These are phyloP conservation scores for Phrynocephalus vlangalii DNA, from an alignment of 2,797 vertebrate genomes.

Conservation along the genomic window DNA sequence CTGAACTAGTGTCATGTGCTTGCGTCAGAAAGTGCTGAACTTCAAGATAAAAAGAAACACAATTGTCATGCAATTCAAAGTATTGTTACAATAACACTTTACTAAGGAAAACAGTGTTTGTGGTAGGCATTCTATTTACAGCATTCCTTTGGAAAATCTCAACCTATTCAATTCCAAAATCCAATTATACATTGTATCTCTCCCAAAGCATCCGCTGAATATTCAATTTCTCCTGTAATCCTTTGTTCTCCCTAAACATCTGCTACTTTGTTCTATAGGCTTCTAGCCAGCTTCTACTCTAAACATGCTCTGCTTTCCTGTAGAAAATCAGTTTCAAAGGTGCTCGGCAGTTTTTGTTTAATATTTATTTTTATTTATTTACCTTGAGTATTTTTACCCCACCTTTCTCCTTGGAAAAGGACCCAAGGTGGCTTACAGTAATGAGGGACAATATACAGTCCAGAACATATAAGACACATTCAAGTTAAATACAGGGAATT, in stretches of 20 bases:
- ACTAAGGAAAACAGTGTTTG: not conserved
- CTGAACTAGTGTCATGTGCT: slow-evolving; percentile 28
- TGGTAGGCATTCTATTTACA: slow-evolving; percentile 23
- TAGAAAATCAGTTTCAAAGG: not conserved
- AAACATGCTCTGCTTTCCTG: not conserved
- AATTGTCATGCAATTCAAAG: not conserved
- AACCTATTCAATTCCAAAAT: slow-evolving; percentile 17
- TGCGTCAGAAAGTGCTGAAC: slow-evolving; percentile 21
- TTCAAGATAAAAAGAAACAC: not conserved
- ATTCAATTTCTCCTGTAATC: not conserved
- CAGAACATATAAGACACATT: too few relatives aligned
- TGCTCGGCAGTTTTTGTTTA: not conserved
- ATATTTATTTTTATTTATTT: too few relatives aligned
- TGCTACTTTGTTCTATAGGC: not conserved
- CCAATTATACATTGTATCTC: not conserved
- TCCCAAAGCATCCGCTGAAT: not conserved
- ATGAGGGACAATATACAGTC: too few relatives aligned
- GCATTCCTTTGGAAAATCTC: not conserved
- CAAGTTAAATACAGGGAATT: too few relatives aligned
- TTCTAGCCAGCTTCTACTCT: not conserved
- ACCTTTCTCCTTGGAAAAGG: too few relatives aligned
- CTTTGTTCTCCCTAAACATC: not conserved
- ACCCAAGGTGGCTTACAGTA: too few relatives aligned
- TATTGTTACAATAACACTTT: not conserved
- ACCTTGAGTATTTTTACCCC: too few relatives aligned